A percentile compares a stretch with the other conserved stretches of the same genome.
phyloP scores from a whole-genome alignment of 2,113 vertebrate genomes.

The Megaptera novaeangliae region DNA sequence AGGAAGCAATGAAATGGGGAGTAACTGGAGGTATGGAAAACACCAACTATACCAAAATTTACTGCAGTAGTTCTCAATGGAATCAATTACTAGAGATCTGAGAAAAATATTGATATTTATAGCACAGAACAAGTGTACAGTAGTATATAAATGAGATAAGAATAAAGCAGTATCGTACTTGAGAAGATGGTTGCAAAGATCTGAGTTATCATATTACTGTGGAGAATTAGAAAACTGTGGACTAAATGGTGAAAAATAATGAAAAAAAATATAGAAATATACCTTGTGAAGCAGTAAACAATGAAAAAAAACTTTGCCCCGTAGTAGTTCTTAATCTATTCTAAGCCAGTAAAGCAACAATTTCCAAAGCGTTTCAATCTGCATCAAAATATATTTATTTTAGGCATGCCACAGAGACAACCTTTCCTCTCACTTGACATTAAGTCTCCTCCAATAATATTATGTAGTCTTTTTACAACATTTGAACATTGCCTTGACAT shows the following conservation, averaged over 20 bases:
- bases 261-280: not conserved
- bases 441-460: not conserved
- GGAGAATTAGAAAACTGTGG: constrained; percentile 41
- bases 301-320: not conserved
- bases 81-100: not conserved
- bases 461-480: not conserved
- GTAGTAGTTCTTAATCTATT: not conserved
- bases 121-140: not conserved
- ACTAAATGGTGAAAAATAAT: not conserved
- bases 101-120: constrained; percentile 49
- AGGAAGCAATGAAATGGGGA: constrained; percentile 30
- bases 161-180: constrained; percentile 32
- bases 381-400: not conserved
- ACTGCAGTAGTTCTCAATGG: not conserved
- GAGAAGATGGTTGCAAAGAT: constrained; percentile 42
- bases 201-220: not conserved
- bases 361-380: not conserved
- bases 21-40: constrained; percentile 32
- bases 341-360: not conserved
- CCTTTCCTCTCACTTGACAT: not conserved
- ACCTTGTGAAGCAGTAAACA: not conserved
- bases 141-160: not conserved
- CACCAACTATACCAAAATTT: not conserved
- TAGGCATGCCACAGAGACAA: not conserved
- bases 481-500: not conserved